These are phyloP conservation scores for Eledone cirrhosa DNA, from an alignment of 2,888 invertebrate species.

Conservation along the genomic window DNA sequence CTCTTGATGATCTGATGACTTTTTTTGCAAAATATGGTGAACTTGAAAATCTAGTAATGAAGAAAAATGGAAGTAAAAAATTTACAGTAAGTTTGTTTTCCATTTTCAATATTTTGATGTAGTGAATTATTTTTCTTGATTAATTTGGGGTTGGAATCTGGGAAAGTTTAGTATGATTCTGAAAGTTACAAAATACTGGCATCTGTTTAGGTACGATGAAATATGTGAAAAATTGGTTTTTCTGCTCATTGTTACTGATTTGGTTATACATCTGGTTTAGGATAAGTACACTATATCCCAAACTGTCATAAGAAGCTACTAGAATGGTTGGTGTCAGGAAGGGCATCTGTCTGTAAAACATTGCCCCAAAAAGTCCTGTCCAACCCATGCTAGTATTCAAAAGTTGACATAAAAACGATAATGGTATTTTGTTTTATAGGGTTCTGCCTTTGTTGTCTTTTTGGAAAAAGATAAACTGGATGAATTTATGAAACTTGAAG, in stretches of 20 bases:
- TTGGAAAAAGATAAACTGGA: conserved; percentile 82
- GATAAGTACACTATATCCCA: too few species aligned
- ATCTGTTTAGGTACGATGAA: too few species aligned
- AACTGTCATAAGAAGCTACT: too few species aligned
- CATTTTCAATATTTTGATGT: conserved; percentile 12
- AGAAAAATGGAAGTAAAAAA: conserved; percentile 59
- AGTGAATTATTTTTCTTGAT: conserved; percentile 61
- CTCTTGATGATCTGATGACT: conserved; percentile 77
- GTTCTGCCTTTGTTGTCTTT: conserved; percentile 91
- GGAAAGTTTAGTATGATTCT: background rate
- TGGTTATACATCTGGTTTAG: too few species aligned
- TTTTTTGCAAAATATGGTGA: conserved; percentile 78
- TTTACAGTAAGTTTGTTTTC: conserved; percentile 55
- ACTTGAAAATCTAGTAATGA: conserved; percentile 74
- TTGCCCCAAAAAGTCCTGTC: too few species aligned
- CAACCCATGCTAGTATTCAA: too few species aligned
- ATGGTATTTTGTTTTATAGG: conserved; percentile 72
- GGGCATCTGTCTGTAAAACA: too few species aligned
- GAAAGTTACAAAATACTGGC: too few species aligned
- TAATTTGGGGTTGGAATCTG: conserved; percentile 81
- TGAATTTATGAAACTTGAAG: conserved; percentile 77
- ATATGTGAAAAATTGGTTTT: too few species aligned
- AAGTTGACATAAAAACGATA: too few species aligned
- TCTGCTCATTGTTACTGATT: too few species aligned
- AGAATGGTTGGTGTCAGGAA: too few species aligned